Base-by-base conservation (phyloP, 2,797 vertebrate species). In the Borostomias antarcticus region DNA sequence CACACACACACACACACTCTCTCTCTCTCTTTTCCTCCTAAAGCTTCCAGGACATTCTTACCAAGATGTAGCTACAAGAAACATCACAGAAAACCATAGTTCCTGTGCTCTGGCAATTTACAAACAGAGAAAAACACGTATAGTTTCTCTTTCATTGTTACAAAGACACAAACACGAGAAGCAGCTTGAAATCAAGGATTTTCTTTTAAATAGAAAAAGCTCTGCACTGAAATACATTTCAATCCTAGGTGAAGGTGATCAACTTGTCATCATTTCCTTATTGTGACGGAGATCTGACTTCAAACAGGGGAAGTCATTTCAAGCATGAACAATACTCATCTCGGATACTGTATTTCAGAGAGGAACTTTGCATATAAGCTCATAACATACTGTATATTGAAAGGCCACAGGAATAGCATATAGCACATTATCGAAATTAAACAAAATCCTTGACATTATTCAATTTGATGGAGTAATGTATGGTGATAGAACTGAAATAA, bases 331-430 rank as follows among this genome's bases (percentile, higher is more conserved):
- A 78, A 74, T 77, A 73, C 77, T 81, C 72, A 73, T 80, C 80
- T 86, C 75, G 79, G 50, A 79, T 80, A 81, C 82, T 80, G 75
- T 83, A 80, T 82, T 66, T 64, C 82, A 47, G 73, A 88, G 78
- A 89, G 77, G 73, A 86, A 83, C 76, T 76, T 91, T 93, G 92
- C 91, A 93, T 93, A 93, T 91, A 85, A 86, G 87, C 88, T 81
- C 79, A 86, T 85, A 84, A 90, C 74, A 85, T 83, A 89, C 74
- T 85, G 85, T 83, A 88, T 86, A 86, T 85, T 85, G 64, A 90
- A 93, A 93, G 92, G 92, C 92, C 91, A 93, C 92, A 90, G 88
- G 89, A 92, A 89, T 90, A 91, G 89, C 85, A 89, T 87, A 89
- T 82, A 91, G 85, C 83, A 86, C 79, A 72, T 85, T 64, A 86